Evolutionary conservation across 2,888 invertebrate genomes (phyloP).

Genomic region (Rhorus exstirpatorius): DNA sequence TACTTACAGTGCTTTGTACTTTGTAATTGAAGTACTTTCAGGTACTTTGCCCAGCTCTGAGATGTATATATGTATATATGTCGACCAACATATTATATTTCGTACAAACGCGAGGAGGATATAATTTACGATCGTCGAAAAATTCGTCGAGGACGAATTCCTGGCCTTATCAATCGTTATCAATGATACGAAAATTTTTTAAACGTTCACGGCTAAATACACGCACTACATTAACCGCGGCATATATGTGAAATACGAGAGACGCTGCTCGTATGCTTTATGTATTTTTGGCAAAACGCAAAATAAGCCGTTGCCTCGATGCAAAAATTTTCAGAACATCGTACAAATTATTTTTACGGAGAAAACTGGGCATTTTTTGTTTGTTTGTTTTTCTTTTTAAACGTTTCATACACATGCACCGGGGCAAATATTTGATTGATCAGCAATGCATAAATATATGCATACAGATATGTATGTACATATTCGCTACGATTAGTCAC

Average conservation of each 20-base stretch:
- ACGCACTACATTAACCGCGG: neutral
- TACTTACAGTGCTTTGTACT: no score
- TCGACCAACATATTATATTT: no score
- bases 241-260: slow-evolving; percentile 35
- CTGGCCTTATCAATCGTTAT: slow-evolving; percentile 58
- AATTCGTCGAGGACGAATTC: slow-evolving; percentile 48
- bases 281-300: slow-evolving; percentile 34
- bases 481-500: slow-evolving; percentile 20
- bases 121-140: slow-evolving; percentile 13
- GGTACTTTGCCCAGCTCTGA: no score
- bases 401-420: neutral
- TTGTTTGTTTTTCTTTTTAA: neutral
- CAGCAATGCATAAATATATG: neutral
- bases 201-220: slow-evolving; percentile 28
- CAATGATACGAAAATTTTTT: slow-evolving; percentile 46
- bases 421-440: slow-evolving; percentile 25
- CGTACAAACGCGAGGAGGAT: no score
- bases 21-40: no score
- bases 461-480: neutral
- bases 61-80: no score
- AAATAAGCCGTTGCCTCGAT: slow-evolving; percentile 7
- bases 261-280: neutral
- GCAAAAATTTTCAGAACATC: slow-evolving; percentile 4
- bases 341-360: slow-evolving; percentile 6
- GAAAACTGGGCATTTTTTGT: slow-evolving; percentile 14